Evolutionary conservation across 2,797 vertebrate genomes (phyloP), one percentile per base, ranked within the genome.

Genomic region (Heliangelus exortis): DNA sequence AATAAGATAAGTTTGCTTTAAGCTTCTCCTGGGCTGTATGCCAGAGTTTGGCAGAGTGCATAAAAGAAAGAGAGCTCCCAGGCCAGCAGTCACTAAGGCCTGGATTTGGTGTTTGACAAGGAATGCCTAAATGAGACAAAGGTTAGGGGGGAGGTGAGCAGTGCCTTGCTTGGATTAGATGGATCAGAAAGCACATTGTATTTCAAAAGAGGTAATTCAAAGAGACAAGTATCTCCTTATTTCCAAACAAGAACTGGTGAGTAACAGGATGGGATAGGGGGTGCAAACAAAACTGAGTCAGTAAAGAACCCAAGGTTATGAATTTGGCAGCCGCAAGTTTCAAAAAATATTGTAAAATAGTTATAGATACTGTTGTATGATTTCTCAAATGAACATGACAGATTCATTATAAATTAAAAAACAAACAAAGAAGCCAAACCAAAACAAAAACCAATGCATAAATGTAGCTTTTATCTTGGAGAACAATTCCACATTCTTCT

Each of bases 1-100:
- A 96, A 95, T 73, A 54, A 93, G 95, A 96, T 94, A 90, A 84
- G 43, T 68, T 96, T 92, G 91, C 62, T 92, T 95, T 96, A 96
- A 97, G 81, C 93, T 96, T 74, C 85, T 79, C 96, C 92, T 3
- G 33, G 95, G 95, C 84, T 88, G 54, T 15, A 28, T 90, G 94
- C 96, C 94, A 97, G 92, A 83, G 58, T 94, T 92, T 92, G 84
- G 83, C 88, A 96, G 95, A 86, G 36, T 68, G 63, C 25, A 66
- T 73, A 76, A 91, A 92, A 85, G 91, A 84, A 93, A 61, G 93
- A 78, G 75, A 89, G 78, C 90, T 97, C 91, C 92, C 90, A 94
- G 91, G 86, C 89, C 92, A 95, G 78, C 91, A 96, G 88, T 93
- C 81, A 87, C 69, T 96, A 93, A 84, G 87, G 68, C 63, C 90